Base-by-base conservation (phyloP, 2,113 vertebrate species). In the Labeo catla region DNA sequence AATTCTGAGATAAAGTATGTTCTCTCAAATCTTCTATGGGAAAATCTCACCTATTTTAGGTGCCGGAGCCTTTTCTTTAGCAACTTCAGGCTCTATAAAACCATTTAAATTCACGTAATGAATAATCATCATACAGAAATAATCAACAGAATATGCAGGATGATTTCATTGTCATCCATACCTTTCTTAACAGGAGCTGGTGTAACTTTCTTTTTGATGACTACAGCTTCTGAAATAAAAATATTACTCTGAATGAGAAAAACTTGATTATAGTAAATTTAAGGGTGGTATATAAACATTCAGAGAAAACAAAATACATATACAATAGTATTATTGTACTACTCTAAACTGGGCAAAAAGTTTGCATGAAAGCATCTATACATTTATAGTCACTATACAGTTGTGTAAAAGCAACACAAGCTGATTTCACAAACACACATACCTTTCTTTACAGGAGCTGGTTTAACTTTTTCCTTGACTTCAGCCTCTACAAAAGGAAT, bases 391-490 rank as follows among this genome's bases (percentile, higher is more conserved):
- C 28, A 28, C 11, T 43, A 43, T 12, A 61, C 12, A 54, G 23
- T 19, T 12, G 4, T 61, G 57, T n/a, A n/a, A n/a, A 0, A 61
- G 57, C 57, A 77, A 36, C 50, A 19, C 23, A 19, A 3, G 49
- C 47, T 81, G 7, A 81, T 65, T 49, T 81, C 36, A 81, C n/a
- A 1, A n/a, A 79, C 10, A 61, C 11, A 9, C 11, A 13, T 61
- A 81, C 79, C 79, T 81, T 81, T 65, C 79, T 47, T 81, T 47
- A 65, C 36, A 81, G 39, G 52, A 59, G 76, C 52, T 79, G 76
- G 50, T 88, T 89, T 88, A 49, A 84, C 63, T 65, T 21, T 85
- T 39, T 90, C 85, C 57, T 66, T 84, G 21, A 76, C 19, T 63
- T 68, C 68, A 13, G 81, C 66, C 66, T 87, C 86, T 87, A 49